Conservation (phyloP, 2,888 invertebrate species). For the Sympetrum striolatum region DNA sequence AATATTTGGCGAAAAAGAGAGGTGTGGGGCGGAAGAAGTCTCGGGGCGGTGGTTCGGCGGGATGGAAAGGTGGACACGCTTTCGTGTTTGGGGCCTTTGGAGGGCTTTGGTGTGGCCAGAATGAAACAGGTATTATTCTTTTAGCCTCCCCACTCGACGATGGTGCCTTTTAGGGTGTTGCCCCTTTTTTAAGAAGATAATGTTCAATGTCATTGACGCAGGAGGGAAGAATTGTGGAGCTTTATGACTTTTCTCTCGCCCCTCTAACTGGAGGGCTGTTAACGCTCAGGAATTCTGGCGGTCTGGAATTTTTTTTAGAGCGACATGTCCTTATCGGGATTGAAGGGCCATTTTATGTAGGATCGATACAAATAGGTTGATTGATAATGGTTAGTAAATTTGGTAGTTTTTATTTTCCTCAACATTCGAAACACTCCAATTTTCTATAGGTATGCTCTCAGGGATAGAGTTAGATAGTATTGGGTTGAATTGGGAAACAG, state of each 20-base stretch:
- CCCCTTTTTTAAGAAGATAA: neutral
- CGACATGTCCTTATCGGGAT: no score
- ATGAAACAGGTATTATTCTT: neutral
- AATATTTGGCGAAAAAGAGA: neutral
- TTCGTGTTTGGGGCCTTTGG: neutral
- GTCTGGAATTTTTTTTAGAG: no score
- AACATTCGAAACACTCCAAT: no score
- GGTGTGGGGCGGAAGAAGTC: neutral
- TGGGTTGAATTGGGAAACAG: no score
- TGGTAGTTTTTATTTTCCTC: no score
- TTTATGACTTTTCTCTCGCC: neutral
- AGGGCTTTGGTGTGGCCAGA: constrained; percentile 1
- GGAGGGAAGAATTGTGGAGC: neutral
- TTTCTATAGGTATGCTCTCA: no score
- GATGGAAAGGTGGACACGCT: neutral
- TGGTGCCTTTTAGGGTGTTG: neutral
- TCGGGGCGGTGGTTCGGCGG: neutral
- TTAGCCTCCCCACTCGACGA: neutral
- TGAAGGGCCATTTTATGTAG: no score
- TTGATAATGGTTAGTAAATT: no score
- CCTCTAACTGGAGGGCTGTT: neutral
- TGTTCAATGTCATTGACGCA: neutral
- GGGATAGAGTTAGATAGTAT: no score
- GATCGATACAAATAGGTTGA: no score
- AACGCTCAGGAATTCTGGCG: no score